Conservation (phyloP, 1,140 invertebrate genomes). For the Carcinoscorpius rotundicauda region DNA sequence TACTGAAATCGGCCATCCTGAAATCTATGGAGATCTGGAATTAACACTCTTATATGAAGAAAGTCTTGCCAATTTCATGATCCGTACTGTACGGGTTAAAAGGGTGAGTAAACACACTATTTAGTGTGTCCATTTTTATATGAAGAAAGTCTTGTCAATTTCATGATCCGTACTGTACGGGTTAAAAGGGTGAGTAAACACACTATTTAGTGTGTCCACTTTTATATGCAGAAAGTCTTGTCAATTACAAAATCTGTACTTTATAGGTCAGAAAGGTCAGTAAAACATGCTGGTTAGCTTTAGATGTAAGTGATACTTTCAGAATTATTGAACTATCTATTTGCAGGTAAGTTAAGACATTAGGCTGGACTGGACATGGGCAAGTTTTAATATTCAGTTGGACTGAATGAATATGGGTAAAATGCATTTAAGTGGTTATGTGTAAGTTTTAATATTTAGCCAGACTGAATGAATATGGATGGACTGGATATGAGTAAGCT, state of each 20-base stretch:
- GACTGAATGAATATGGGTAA: too few relatives aligned
- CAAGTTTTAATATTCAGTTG: too few relatives aligned
- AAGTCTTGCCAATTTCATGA: slow-evolving; percentile 81
- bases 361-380: too few relatives aligned
- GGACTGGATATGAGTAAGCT: too few relatives aligned
- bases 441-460: too few relatives aligned
- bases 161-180: slow-evolving; percentile 74
- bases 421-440: too few relatives aligned
- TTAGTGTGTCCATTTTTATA: slow-evolving; percentile 63
- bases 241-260: slow-evolving; percentile 82
- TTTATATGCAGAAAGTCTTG: slow-evolving; percentile 71
- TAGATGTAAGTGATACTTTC: too few relatives aligned
- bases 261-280: slow-evolving; percentile 58
- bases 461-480: too few relatives aligned
- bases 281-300: too few relatives aligned
- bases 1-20: slow-evolving; percentile 38
- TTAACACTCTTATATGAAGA: slow-evolving; percentile 73
- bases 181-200: slow-evolving; percentile 47
- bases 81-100: slow-evolving; percentile 67
- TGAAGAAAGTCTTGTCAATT: slow-evolving; percentile 83
- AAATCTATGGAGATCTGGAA: slow-evolving; percentile 51
- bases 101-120: too few relatives aligned
- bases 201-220: slow-evolving; percentile 35
- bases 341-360: too few relatives aligned
- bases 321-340: too few relatives aligned